Evolutionary conservation across 92 coral and sea anemone genomes (phyloP), one percentile per base, ranked within the genome.

Genomic region (Porites lobata): DNA sequence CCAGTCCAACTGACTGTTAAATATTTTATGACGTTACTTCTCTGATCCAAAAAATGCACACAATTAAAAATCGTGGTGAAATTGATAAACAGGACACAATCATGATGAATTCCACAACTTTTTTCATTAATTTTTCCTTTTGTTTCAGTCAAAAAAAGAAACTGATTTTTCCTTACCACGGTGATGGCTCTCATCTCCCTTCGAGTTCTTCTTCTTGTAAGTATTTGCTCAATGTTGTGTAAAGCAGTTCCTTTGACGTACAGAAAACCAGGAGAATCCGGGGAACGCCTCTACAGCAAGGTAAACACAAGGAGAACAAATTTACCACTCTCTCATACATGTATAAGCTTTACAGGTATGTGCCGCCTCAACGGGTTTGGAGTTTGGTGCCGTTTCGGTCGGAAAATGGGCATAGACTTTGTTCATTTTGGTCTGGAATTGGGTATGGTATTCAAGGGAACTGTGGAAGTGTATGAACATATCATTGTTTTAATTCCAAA

Each of bases 191-290:
- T 13, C 50, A 74, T 51, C 63, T 29, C 58, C 38, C 17, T 63
- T 8, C 18, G 18, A 20, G 8, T 74, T 20, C 15, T 73, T 50
- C 1, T 74, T 15, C 18, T 74, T 0, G 1, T 84, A 21, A 73
- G 65, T 50, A 14, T 61, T 5, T 21, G 73, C 6, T 50, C 15
- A 12, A 7, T 50, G 63, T 24, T 73, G 1, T 61, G 87, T n/a
- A 54, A 29, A 11, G 9, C 87, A 1, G 72, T 84, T 50, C 87
- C 87, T 32, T 7, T 64, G 14, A 8, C 74, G 5, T 84, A 61
- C 72, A 74, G 47, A 61, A 72, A 75, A 63, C 14, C 8, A 20
- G 63, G 8, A 62, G 47, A 19, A 62, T 72, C 63, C n/a, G 87
- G 50, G 9, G 15, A 10, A 38, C 47, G 47, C 29, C 80, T 84